Percentiles rank a stretch among this genome's conserved stretches.
These are phyloP conservation scores for Hippopotamus amphibius DNA, from an alignment of 2,113 vertebrate genomes.

Conservation along the genomic window DNA sequence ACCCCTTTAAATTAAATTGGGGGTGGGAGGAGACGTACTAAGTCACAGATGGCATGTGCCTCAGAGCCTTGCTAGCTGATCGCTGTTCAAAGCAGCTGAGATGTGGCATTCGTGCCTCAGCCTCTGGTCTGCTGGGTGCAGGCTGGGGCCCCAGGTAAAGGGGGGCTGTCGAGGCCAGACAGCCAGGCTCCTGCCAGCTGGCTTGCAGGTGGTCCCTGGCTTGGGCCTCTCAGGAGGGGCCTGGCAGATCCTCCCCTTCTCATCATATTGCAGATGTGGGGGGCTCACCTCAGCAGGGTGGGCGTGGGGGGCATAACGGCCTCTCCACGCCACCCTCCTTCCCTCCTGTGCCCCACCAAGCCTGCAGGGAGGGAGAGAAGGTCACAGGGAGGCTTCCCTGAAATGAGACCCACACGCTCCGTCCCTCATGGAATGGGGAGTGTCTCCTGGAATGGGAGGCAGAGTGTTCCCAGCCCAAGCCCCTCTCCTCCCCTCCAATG, in stretches of 20 bases:
- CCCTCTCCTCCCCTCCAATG: no score
- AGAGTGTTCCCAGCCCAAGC: neutral
- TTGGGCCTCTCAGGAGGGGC: neutral
- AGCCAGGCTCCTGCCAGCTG: neutral
- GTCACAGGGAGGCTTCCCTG: neutral
- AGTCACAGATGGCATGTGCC: neutral
- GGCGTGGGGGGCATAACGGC: neutral
- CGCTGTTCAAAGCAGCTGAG: neutral
- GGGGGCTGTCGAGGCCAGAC: neutral
- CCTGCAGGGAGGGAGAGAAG: neutral
- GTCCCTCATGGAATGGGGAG: neutral
- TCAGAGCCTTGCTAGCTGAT: neutral
- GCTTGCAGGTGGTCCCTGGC: neutral
- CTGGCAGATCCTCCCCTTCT: neutral
- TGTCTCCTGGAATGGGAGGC: neutral
- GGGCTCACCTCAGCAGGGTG: neutral
- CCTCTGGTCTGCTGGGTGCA: neutral
- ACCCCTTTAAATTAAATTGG: neutral
- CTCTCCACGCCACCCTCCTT: accelerated
- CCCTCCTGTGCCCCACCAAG: neutral
- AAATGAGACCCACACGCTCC: neutral
- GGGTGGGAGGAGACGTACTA: neutral
- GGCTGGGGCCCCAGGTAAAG: neutral
- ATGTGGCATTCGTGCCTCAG: accelerated
- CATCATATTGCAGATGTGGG: neutral